Percentiles rank a stretch among this genome's conserved stretches.
Conservation (phyloP, 2,888 invertebrate genomes). For the Pelosia muscerda region DNA sequence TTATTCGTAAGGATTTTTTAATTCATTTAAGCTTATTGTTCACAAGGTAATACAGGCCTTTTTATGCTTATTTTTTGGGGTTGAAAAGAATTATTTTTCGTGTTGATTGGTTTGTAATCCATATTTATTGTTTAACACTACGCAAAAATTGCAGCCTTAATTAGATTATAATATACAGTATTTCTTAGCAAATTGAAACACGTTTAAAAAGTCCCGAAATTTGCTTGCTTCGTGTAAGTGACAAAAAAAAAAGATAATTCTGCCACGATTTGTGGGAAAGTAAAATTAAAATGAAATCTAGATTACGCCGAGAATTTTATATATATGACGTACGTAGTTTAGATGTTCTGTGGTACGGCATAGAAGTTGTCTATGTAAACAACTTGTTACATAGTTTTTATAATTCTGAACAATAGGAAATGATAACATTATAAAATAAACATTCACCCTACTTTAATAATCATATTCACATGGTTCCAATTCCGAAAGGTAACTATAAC, state of each 20-base stretch:
- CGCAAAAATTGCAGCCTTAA: not conserved
- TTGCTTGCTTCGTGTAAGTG: not conserved
- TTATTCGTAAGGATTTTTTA: slow-evolving; percentile 48
- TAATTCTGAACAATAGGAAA: slow-evolving; percentile 30
- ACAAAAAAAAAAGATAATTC: no score
- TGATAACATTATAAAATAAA: slow-evolving; percentile 50
- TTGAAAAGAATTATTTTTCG: not conserved
- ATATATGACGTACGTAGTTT: not conserved
- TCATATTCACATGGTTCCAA: slow-evolving; percentile 31
- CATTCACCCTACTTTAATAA: slow-evolving; percentile 49
- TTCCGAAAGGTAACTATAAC: slow-evolving; percentile 32
- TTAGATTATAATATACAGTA: no score
- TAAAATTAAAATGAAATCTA: not conserved
- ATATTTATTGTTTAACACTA: not conserved
- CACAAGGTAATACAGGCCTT: slow-evolving; percentile 10
- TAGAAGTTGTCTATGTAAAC: slow-evolving; percentile 11
- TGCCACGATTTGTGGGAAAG: no score
- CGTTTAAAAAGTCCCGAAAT: not conserved
- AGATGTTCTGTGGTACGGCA: not conserved
- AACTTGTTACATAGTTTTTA: slow-evolving; percentile 20
- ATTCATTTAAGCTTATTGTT: slow-evolving; percentile 29
- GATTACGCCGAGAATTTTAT: not conserved
- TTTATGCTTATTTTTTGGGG: not conserved
- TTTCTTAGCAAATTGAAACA: no score
- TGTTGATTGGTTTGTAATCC: not conserved